These are phyloP conservation scores for Oreocharis arfaki DNA, from an alignment of 2,113 vertebrate genomes.

Conservation along the genomic window DNA sequence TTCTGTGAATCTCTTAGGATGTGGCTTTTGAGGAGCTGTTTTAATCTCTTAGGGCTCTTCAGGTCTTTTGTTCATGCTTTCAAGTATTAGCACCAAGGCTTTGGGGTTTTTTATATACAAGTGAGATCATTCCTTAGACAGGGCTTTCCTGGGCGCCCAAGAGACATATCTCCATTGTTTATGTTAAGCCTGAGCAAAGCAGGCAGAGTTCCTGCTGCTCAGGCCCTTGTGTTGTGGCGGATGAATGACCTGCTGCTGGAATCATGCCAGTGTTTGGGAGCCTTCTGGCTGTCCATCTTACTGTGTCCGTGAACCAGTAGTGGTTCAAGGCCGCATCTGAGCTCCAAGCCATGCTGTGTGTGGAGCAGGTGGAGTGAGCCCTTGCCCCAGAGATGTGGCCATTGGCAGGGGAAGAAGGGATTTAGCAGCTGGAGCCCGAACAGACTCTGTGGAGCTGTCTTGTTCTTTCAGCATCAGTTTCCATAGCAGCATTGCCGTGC, in stretches of 20 bases:
- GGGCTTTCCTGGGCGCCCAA: background rate
- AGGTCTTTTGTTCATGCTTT: background rate
- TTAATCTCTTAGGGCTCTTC: background rate
- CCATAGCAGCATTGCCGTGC: background rate
- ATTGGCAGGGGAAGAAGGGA: background rate
- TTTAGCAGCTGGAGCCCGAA: constrained; percentile 28
- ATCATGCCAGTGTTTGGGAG: background rate
- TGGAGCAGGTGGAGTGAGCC: background rate
- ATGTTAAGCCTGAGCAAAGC: background rate
- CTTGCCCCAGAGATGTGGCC: background rate
- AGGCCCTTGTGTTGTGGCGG: background rate
- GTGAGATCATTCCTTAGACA: background rate
- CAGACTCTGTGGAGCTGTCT: background rate
- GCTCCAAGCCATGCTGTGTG: background rate
- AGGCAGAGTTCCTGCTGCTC: background rate
- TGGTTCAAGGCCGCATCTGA: background rate
- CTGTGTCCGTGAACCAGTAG: background rate
- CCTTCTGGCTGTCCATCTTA: background rate
- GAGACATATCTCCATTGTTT: background rate
- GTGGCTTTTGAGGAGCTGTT: background rate
- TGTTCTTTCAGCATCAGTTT: constrained; percentile 13
- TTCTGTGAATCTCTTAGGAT: background rate
- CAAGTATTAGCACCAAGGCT: background rate
- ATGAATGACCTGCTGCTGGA: background rate
- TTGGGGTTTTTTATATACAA: background rate